Base-by-base conservation (phyloP, 1,140 invertebrate genomes). In the Brachionus koreanus region DNA sequence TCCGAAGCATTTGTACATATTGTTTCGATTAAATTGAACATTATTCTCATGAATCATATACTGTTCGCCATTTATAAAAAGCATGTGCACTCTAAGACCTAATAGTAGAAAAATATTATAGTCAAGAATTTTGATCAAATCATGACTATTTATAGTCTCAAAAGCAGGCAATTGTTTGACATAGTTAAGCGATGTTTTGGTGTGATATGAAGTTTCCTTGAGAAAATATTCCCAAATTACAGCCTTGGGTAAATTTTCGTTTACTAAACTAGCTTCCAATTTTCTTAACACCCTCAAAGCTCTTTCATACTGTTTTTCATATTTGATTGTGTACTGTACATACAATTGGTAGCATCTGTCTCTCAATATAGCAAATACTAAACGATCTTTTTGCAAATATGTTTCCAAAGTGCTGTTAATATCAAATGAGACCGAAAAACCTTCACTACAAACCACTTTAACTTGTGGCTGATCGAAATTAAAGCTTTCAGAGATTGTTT, bases 31-130 rank as follows among this genome's bases (percentile, higher is more conserved):
- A 19, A 74, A 74, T 46, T 74, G 69, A 12, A 46, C 37, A 49
- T 29, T 29, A 23, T 46, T 74, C 5, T 42, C 39, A 46, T 74
- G 69, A 12, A 74, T 74, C 0, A 74, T 19, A 39, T 46, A 74
- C 16, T 46, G 42, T 33, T 74, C 69, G n/a, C 69, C 69, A 74
- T 74, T 46, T 9, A 74, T 74, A 19, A 74, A 74, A 16, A 74
- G n/a, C 25, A 49, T 74, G 2, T 43, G 19, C 0, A 43, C 10
- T 46, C 42, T 43, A 12, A 74, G 42, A 12, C 69, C 69, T 23
- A 42, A 74, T 9, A 74, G 39, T 5, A 46, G 25, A 46, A 74
- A 74, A 46, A 74, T 74, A 23, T 74, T 74, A 5, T 5, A 12
- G 25, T 25, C 43, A 13, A 74, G 25, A 35, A 74, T 46, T 74